These are phyloP conservation scores for Epizoanthus scotinus DNA, from an alignment of 92 coral and sea anemone species.

Conservation along the genomic window DNA sequence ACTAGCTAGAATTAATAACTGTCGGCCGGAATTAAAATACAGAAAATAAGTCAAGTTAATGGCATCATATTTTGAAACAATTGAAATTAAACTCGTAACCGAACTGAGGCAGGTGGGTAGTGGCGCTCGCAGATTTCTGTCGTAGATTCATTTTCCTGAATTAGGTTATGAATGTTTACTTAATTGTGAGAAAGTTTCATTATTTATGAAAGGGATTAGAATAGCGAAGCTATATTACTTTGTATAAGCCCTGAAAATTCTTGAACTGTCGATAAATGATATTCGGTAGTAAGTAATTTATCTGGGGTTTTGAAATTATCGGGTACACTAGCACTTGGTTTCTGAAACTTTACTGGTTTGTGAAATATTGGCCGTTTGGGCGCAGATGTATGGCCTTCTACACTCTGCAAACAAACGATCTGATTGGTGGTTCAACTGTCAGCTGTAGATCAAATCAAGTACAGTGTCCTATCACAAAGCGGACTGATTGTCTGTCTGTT, in stretches of 20 bases:
- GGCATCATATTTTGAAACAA: conserved; percentile 8
- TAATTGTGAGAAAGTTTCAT: conserved; percentile 11
- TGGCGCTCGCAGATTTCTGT: not conserved
- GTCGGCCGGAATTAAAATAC: not conserved
- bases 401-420: not conserved
- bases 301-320: not conserved
- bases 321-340: too few species aligned
- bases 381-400: not conserved
- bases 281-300: not conserved
- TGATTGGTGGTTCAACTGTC: conserved; percentile 22
- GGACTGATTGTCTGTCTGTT: not conserved
- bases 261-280: not conserved
- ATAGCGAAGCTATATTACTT: conserved; percentile 2
- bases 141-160: conserved; percentile 12
- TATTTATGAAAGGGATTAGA: conserved; percentile 36
- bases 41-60: not conserved
- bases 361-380: not conserved
- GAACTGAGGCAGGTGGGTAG: conserved; percentile 12
- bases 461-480: conserved; percentile 8
- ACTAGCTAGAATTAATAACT: not conserved
- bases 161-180: conserved; percentile 16
- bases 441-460: not conserved
- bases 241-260: not conserved
- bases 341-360: not conserved
- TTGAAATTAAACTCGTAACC: conserved; percentile 11